Evolutionary conservation across 2,113 vertebrate species (phyloP).

Genomic region (Probosciger aterrimus): DNA sequence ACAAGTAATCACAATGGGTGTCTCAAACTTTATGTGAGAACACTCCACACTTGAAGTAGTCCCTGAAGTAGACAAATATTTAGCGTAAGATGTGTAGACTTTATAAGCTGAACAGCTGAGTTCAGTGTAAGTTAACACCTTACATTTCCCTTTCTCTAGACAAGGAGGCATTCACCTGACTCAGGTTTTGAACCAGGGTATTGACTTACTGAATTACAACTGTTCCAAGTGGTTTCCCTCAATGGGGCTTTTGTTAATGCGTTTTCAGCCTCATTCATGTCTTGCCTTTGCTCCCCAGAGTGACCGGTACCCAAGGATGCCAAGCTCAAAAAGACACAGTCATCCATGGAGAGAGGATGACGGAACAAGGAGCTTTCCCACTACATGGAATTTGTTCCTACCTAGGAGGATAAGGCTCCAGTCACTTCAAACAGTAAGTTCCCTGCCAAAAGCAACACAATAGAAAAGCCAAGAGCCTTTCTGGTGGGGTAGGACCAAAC

Average conservation of each 20-base stretch:
- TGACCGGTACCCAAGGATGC: fast-evolving
- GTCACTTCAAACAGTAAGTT: background rate
- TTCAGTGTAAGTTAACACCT: background rate
- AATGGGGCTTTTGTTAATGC: background rate
- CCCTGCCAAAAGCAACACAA: fast-evolving
- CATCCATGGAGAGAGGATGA: too few relatives aligned
- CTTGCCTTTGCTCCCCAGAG: background rate
- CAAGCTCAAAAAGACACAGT: background rate
- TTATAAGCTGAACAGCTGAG: background rate
- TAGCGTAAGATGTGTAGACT: background rate
- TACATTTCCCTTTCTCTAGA: background rate
- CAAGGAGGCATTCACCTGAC: background rate
- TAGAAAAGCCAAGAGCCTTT: background rate
- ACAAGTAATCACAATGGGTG: background rate
- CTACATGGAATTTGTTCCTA: background rate
- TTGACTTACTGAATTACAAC: background rate
- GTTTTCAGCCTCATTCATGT: background rate
- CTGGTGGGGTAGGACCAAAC: background rate
- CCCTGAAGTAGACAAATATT: background rate
- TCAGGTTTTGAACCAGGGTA: background rate
- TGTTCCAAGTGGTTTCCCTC: background rate
- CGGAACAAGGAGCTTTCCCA: background rate
- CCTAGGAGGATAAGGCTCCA: background rate
- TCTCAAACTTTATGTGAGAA: background rate
- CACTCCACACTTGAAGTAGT: background rate